Evolutionary conservation across 1,140 invertebrate species (phyloP).

Genomic region (Sesamia nonagrioides): DNA sequence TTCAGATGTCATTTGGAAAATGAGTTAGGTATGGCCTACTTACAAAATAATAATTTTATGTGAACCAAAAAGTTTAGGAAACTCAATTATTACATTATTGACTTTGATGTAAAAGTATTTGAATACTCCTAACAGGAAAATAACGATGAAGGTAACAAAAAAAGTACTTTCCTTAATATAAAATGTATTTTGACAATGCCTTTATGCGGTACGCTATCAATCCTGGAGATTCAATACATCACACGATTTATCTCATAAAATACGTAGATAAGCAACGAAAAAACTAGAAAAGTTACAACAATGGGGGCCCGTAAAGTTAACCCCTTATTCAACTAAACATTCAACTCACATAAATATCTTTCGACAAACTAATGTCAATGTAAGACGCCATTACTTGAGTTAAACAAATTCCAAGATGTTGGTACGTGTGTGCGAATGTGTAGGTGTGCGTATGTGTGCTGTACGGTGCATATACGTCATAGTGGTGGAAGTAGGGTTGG

Average conservation of each 20-base stretch:
- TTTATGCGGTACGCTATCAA: conserved; percentile 42
- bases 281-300: conserved; percentile 73
- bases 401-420: conserved; percentile 84
- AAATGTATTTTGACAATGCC: conserved; percentile 33
- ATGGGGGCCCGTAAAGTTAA: conserved; percentile 78
- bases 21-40: no score
- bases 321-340: conserved; percentile 83
- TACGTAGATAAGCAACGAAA: conserved; percentile 56
- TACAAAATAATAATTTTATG: no score
- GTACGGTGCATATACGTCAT: conserved; percentile 74
- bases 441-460: conserved; percentile 55
- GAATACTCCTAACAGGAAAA: conserved; percentile 2
- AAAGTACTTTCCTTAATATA: conserved; percentile 7
- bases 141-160: conserved; percentile 8
- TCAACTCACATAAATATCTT: conserved; percentile 85
- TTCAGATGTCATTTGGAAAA: no score
- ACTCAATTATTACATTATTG: not conserved
- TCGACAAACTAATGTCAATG: conserved; percentile 87
- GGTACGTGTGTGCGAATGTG: conserved; percentile 67
- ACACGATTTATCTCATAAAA: conserved; percentile 58
- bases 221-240: conserved; percentile 50
- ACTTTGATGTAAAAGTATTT: not conserved
- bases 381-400: conserved; percentile 80
- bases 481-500: conserved; percentile 49
- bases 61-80: no score